A percentile compares a stretch with the other conserved stretches of the same genome.
phyloP scores from a whole-genome alignment of 2,888 invertebrate genomes.

The Entomobrya multifasciata region DNA sequence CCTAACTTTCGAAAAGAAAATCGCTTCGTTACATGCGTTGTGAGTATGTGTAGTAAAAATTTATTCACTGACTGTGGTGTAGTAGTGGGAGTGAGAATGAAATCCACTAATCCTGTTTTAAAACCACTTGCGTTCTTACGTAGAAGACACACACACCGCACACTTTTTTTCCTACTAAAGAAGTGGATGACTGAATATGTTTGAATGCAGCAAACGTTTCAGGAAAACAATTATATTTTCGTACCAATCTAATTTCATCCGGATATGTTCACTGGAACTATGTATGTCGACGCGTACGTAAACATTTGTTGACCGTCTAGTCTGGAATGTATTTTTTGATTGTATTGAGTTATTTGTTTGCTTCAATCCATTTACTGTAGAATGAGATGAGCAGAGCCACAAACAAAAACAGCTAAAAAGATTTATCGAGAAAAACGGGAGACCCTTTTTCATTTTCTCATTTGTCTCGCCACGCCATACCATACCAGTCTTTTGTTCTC shows the following conservation, averaged over 20 bases:
- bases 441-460: slow-evolving; percentile 47
- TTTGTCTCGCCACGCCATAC: slow-evolving; percentile 15
- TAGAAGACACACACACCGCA: background rate
- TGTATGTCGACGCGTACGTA: slow-evolving; percentile 17
- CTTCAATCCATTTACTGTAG: background rate
- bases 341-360: slow-evolving; percentile 38
- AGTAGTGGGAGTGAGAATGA: slow-evolving; percentile 33
- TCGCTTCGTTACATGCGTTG: background rate
- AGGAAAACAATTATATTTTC: no score
- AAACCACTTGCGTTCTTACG: no score
- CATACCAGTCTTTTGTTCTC: background rate
- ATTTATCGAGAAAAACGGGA: slow-evolving; percentile 31
- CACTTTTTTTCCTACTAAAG: slow-evolving; percentile 2
- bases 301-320: slow-evolving; percentile 72
- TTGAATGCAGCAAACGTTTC: slow-evolving; percentile 16
- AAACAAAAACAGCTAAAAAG: slow-evolving; percentile 9
- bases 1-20: background rate
- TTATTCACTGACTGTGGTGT: background rate
- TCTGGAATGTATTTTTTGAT: slow-evolving; percentile 55
- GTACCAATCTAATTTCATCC: background rate
- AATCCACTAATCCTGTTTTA: background rate
- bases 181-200: background rate
- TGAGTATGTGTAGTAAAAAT: slow-evolving; percentile 8
- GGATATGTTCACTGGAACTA: background rate
- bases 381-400: background rate